A percentile compares a stretch with the other conserved stretches of the same genome.
Conservation (phyloP, 2,888 invertebrate genomes). For the Idaea biselata region DNA sequence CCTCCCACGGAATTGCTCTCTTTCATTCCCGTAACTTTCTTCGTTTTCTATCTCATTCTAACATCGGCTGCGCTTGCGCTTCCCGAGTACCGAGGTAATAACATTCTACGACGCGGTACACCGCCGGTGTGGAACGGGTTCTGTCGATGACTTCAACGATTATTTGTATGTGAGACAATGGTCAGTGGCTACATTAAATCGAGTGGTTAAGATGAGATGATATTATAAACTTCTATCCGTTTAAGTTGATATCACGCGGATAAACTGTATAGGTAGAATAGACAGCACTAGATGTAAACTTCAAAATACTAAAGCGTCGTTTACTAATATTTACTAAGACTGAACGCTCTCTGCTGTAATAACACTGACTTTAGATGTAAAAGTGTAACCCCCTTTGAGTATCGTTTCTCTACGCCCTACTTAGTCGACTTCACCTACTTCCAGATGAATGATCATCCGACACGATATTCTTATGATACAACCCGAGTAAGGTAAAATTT, state of each 20-base stretch:
- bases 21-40: slow-evolving; percentile 59
- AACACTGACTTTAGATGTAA: slow-evolving; percentile 52
- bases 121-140: slow-evolving; percentile 78
- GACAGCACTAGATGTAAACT: slow-evolving; percentile 9
- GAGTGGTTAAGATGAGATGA: slow-evolving; percentile 37
- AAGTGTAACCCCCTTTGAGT: slow-evolving; percentile 43
- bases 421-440: slow-evolving; percentile 65
- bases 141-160: slow-evolving; percentile 75
- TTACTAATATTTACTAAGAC: not conserved
- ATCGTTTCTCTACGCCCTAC: slow-evolving; percentile 55
- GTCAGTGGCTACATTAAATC: slow-evolving; percentile 54
- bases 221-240: slow-evolving; percentile 25
- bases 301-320: slow-evolving; percentile 9
- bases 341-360: slow-evolving; percentile 7
- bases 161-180: slow-evolving; percentile 74
- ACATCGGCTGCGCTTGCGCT: slow-evolving; percentile 70
- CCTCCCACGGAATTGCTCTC: slow-evolving; percentile 69
- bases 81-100: slow-evolving; percentile 71
- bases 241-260: slow-evolving; percentile 24
- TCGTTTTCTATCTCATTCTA: slow-evolving; percentile 53
- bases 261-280: slow-evolving; percentile 18
- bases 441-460: slow-evolving; percentile 58
- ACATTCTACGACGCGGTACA: slow-evolving; percentile 78
- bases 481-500: not conserved
- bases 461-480: slow-evolving; percentile 42